Evolutionary conservation across 2,797 vertebrate species (phyloP), one percentile per base, ranked within the genome.

Genomic region (Ciconia nigra): DNA sequence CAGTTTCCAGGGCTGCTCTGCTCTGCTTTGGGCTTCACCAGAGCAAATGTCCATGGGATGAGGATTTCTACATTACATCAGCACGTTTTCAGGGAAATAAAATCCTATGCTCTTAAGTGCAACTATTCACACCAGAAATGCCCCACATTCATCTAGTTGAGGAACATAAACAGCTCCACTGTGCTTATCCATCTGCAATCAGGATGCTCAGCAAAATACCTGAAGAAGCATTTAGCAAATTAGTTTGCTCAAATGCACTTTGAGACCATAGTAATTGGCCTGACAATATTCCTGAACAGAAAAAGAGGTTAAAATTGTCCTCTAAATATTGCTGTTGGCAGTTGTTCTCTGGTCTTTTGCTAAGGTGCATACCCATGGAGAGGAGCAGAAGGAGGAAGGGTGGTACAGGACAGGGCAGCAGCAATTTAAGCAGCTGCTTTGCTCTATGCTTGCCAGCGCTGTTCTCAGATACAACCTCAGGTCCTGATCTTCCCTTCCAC

Each of bases 121-220:
- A 69, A 8, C 31, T 66, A 8, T 31, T 54, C 47, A 18, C 59
- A n/a, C 9, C 61, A 87, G 61, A 46, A 84, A 39, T 24, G 44
- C 14, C 25, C 37, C 20, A 8, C 13, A 2, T 22, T 67, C 37
- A 51, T 46, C 29, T 52, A n/a, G 20, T 1, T 49, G 61, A 71
- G 65, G 42, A 76, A 3, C n/a, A 44, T 8, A 8, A 69, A 52
- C 15, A 46, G 17, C 37, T n/a, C 61, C 44, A 9, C n/a, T 21
- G 12, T 1, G 2, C 44, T 67, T 46, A 51, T 31, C 35, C 7
- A 0, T 7, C 49, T 54, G 4, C 62, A 24, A 4, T 8, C 57
- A 71, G 49, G 70, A 18, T 1, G 0, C 37, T 41, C 72, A 55
- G 80, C 52, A 71, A 65, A 93, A 46, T 9, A 76, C 35, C 55